phyloP scores from a whole-genome alignment of 2,797 vertebrate genomes.

The Brachymystax lenok region DNA sequence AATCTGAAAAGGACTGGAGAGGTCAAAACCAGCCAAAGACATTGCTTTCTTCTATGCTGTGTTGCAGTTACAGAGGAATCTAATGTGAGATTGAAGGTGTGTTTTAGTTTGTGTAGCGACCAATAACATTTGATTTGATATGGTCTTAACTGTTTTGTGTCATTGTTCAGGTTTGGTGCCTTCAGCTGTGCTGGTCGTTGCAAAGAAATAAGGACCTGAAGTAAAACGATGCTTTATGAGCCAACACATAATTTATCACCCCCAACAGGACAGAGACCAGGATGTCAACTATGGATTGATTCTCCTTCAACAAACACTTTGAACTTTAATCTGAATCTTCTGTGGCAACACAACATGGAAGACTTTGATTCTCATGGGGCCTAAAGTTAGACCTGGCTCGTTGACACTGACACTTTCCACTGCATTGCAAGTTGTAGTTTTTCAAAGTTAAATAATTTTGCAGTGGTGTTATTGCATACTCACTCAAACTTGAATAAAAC shows the following conservation, averaged over 20 bases:
- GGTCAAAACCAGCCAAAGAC: too few species aligned
- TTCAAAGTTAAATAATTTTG: constrained; percentile 56
- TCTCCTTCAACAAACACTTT: constrained; percentile 23
- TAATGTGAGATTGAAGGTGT: too few species aligned
- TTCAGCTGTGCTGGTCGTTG: constrained; percentile 90
- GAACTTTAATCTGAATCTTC: constrained; percentile 44
- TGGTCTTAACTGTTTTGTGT: background rate
- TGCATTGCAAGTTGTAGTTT: constrained; percentile 54
- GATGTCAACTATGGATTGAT: constrained; percentile 42
- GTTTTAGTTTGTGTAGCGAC: background rate
- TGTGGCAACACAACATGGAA: constrained; percentile 21
- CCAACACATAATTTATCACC: constrained; percentile 42
- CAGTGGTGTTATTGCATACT: constrained; percentile 47
- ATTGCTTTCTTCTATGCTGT: too few species aligned
- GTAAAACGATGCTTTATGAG: constrained; percentile 55
- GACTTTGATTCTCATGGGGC: constrained; percentile 44
- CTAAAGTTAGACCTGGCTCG: constrained; percentile 40
- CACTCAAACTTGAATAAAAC: constrained; percentile 67
- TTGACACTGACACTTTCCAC: constrained; percentile 42
- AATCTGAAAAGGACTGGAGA: too few species aligned
- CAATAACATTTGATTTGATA: too few species aligned
- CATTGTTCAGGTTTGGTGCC: constrained; percentile 85
- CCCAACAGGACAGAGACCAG: constrained; percentile 27
- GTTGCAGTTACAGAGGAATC: too few species aligned
- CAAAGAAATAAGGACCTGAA: constrained; percentile 80